Evolutionary conservation across 2,113 vertebrate genomes (phyloP).

Genomic region (Bothrops jararaca): DNA sequence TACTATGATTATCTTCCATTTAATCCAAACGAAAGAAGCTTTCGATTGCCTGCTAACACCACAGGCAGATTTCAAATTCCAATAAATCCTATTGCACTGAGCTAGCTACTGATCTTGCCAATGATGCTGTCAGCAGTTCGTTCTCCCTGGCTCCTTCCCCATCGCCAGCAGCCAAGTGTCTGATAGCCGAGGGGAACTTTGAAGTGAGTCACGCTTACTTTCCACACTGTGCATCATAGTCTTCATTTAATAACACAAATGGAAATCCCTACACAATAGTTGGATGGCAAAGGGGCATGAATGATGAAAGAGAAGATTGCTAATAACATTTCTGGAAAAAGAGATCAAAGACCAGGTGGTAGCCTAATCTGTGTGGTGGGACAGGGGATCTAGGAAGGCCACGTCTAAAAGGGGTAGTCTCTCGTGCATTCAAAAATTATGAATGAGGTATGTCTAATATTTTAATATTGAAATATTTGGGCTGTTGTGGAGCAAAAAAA

Average conservation of each 20-base stretch:
- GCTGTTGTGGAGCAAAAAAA: background rate
- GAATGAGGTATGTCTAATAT: background rate
- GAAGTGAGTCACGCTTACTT: slow-evolving; percentile 18
- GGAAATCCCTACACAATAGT: background rate
- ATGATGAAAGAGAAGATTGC: background rate
- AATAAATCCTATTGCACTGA: slow-evolving; percentile 32
- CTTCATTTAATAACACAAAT: background rate
- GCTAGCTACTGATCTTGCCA: slow-evolving; percentile 28
- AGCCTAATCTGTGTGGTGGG: background rate
- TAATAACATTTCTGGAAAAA: background rate
- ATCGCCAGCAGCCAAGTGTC: slow-evolving; percentile 1
- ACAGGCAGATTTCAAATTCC: slow-evolving; percentile 35
- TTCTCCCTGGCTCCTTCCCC: slow-evolving; percentile 6
- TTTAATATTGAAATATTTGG: background rate
- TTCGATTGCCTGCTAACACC: slow-evolving; percentile 21
- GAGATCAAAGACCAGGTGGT: background rate
- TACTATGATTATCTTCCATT: slow-evolving; percentile 9
- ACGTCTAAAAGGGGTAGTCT: background rate
- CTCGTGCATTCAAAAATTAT: background rate
- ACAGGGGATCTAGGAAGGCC: background rate
- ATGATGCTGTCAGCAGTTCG: background rate
- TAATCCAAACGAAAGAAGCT: slow-evolving; percentile 26
- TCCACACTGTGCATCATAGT: background rate
- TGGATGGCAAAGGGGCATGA: background rate
- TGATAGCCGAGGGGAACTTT: slow-evolving; percentile 24